Base-by-base conservation (phyloP, 2,113 vertebrate species). In the Paradoxurus hermaphroditus region DNA sequence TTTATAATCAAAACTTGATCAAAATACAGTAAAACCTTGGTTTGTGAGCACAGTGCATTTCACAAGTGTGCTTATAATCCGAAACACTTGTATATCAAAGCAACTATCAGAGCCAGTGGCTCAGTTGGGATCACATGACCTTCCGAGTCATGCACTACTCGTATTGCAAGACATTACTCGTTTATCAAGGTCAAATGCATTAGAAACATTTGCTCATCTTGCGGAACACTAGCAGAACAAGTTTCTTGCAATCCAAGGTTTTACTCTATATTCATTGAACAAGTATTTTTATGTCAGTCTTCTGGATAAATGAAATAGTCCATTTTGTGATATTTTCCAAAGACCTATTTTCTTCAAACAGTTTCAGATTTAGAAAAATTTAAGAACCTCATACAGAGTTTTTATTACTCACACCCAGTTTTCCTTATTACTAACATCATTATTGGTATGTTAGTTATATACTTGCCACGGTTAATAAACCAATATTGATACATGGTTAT, bases 1-100 rank as follows among this genome's bases (percentile, higher is more conserved):
- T 56, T 95, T 86, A 49, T 39, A 27, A 70, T 68, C 0, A 84
- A 93, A 86, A 85, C 23, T 89, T 23, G n/a, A 31, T 91, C 59
- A 79, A 62, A 84, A 51, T 46, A 36, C 27, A 15, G 56, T 23
- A 59, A 23, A 59, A 59, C 56, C 19, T 59, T 59, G 56, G 56
- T 59, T 59, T 59, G 7, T 59, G 56, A 59, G 56, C 56, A 59
- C 23, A 59, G 3, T 59, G 21, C 21, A 59, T 23, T 59, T 59
- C 56, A 59, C 19, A 59, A 59, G 23, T 18, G 23, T 23, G 56
- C 56, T 59, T 59, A 8, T 23, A 7, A 59, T 59, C 56, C 56
- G 23, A 3, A 23, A 8, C 21, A 59, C 21, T 59, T 59, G 21
- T 59, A 59, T 59, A 59, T 59, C 56, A 59, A 59, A 23, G 56